Evolutionary conservation across 2,888 invertebrate species (phyloP), one percentile per base, ranked within the genome.

Genomic region (Metopia argyrocephala): DNA sequence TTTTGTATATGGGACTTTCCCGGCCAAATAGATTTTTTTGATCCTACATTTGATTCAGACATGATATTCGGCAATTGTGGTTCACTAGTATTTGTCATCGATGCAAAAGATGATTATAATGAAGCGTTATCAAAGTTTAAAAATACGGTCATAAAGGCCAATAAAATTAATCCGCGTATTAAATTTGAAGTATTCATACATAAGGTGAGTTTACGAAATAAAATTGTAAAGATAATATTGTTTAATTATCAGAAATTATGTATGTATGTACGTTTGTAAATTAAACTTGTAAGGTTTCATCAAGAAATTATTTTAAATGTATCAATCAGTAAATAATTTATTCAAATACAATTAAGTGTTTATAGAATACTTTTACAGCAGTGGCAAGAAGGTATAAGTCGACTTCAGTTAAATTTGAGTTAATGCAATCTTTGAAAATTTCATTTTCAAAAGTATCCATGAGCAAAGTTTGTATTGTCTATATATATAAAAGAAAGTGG

Each of bases 1-100:
- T 99, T 99, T 92, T 98, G 99, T 94, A 98, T 99, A 84, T 98
- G 98, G 97, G 99, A 99, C 90, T 98, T 99, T 91, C 99, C 99
- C 5, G 99, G 99, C 1, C 99, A 99, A 91, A 97, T 99, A 84
- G 98, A 99, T 90, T 98, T 98, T 88, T 97, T 98, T 91, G 98
- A 99, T 92, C 95, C 97, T 38, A 95, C 96, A 9, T 98, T 98
- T 91, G 98, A 99, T 91, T 96, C 96, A 15, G 97, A 98, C 85
- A 95, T 95, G 92, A 98, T 98, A 87, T 99, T 99, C 92, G 96
- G 97, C 57, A 97, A 97, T 23, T 98, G 98, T 91, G 98, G 98
- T 70, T 99, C 99, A 61, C 92, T 99, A 54, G 97, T 99, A 45
- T 99, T 99, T 93, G 99, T 99, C 28, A 98, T 99, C 87, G 90